Base-by-base conservation (phyloP, 2,113 vertebrate species). In the Phrynocephalus versicolor region DNA sequence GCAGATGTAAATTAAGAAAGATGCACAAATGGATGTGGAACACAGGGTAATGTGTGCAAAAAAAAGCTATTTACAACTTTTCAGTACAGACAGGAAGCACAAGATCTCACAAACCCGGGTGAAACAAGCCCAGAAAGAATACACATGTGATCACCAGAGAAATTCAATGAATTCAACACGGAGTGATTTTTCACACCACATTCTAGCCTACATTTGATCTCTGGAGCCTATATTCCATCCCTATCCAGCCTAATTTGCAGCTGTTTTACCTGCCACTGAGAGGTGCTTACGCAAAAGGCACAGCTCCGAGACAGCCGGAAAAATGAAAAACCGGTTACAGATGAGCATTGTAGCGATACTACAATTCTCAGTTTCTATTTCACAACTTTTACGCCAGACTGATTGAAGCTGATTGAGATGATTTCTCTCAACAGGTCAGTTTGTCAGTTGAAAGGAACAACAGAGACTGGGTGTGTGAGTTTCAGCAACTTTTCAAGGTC, bases 281-380 rank as follows among this genome's bases (percentile, higher is more conserved):
- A 13, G 19, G 27, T 30, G 19, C 62, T 25, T 27, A 6, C 12
- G 30, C 13, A n/a, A 12, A 12, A 30, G 65, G 9, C 65, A 9
- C 65, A 67, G 9, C 30, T 9, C 30, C 30, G 9, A 67, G 2
- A 67, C 6, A n/a, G 65, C 65, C 19, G 30, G 65, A 67, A 67
- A n/a, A 60, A 15, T 64, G 62, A 70, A 14, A 4, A 70, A 16
- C n/a, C n/a, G 6, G 16, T 72, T 21, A 2, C 16, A 37, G 70
- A 72, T 92, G 92, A 91, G 65, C 76, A 83, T 70, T 82, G 88
- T 85, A 88, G 90, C 90, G 85, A 70, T 87, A 89, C 83, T 72
- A 85, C 89, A 88, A 83, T 83, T 83, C 89, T 70, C 71, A 82
- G 45, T 81, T 92, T 89, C 87, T 87, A 79, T 67, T 75, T 86